phyloP scores from a whole-genome alignment of 64 coral and sea anemone genomes.

The Pocillopora damicornis region DNA sequence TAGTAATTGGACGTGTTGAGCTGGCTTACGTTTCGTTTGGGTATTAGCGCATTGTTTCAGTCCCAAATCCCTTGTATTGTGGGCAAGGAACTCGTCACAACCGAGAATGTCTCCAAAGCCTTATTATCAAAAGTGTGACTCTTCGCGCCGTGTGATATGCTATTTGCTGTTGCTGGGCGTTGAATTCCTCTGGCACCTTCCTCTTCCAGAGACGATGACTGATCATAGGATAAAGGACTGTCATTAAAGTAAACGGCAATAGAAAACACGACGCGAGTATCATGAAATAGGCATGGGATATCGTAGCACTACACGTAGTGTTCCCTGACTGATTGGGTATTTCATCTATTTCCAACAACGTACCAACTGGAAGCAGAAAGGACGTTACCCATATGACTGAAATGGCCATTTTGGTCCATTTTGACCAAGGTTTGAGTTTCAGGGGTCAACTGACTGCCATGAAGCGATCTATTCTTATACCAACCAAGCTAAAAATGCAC shows the following conservation, averaged over 20 bases:
- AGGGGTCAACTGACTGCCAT: constrained; percentile 35
- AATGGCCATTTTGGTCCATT: constrained; percentile 25
- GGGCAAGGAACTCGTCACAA: no score
- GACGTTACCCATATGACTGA: constrained; percentile 22
- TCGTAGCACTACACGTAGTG: neutral
- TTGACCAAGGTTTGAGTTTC: constrained; percentile 6
- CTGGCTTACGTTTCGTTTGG: no score
- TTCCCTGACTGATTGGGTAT: neutral
- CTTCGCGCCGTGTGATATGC: neutral
- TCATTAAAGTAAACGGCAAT: neutral
- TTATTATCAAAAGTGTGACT: neutral
- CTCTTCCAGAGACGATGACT: neutral
- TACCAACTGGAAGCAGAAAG: neutral
- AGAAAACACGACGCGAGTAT: neutral
- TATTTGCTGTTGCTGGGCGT: neutral
- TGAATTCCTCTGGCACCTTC: neutral
- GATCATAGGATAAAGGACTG: neutral
- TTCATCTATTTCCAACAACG: neutral
- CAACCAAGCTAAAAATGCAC: constrained; percentile 29
- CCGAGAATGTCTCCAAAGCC: no score
- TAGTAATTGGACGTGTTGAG: no score
- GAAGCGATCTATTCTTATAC: constrained; percentile 29
- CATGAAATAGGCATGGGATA: neutral
- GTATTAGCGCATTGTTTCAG: no score
- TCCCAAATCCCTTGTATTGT: no score